Base-by-base conservation (phyloP, 2,113 vertebrate genomes). In the Cyprinodon brontotheroides region DNA sequence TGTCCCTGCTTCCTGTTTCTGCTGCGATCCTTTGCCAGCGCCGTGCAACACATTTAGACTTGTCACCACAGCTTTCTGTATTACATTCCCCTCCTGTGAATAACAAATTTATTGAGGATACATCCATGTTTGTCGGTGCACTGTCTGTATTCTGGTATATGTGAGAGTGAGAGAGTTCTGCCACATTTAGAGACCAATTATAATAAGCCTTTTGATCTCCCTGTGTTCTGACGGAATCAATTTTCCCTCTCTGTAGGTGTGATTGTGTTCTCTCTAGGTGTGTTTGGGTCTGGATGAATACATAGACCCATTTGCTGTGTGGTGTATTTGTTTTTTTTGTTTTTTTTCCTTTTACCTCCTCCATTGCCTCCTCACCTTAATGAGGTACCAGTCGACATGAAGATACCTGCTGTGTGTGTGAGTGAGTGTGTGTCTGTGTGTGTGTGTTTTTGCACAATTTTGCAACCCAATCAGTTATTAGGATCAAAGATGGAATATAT, bases 101-200 rank as follows among this genome's bases (percentile, higher is more conserved):
- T 69, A 43, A 39, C 57, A 39, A 6, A 45, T 81, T 72, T 72
- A 53, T 80, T 48, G 29, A 11, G 53, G 36, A 74, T 71, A n/a
- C 68, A 72, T 81, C 43, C 40, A 41, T 75, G 75, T 79, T 86
- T 81, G 68, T 61, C 43, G 40, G 53, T 77, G 70, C 61, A 67
- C 3, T 78, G 39, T 77, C 65, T 80, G 47, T 79, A 22, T 72
- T 43, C 74, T 81, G 60, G 66, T 75, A 70, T 67, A 70, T 73
- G 74, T 79, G 75, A 48, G 78, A 0, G 11, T 53, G 62, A 74
- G 77, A 72, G 81, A 77, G 81, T 79, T 70, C 71, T 77, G 68
- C 78, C 79, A 85, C 87, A 86, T 90, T 89, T 89, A 86, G 85
- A 90, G 87, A 83, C 87, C 87, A 91, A 91, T 91, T 93, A 87